Conservation (phyloP, 53 echinoderm and acorn worm species). For the Arbacia lixula region DNA sequence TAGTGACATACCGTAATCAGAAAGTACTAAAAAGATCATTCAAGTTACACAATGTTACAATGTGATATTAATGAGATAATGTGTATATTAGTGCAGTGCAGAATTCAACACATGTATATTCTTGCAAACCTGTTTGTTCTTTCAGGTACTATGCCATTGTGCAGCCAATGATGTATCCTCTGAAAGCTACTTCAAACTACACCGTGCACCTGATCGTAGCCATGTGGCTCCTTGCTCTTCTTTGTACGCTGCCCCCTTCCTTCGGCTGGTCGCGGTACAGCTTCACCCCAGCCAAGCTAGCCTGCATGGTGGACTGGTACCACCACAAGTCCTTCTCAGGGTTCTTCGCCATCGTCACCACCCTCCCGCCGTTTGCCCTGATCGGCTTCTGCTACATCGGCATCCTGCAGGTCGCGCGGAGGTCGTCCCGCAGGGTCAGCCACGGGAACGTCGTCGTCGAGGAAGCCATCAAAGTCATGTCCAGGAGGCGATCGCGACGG, state of each 20-base stretch:
- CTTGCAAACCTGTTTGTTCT: neutral
- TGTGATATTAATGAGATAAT: no score
- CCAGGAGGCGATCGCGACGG: conserved; percentile 77
- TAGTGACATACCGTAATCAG: no score
- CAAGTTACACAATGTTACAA: no score
- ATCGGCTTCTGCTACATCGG: conserved; percentile 74
- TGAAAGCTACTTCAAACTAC: conserved; percentile 74
- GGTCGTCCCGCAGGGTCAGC: conserved; percentile 74
- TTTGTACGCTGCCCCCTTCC: conserved; percentile 76
- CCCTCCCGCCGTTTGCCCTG: conserved; percentile 59
- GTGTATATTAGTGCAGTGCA: no score
- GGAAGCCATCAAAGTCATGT: conserved; percentile 22
- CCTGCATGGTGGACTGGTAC: conserved; percentile 82
- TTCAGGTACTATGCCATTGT: conserved; percentile 94
- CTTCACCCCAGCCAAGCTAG: conserved; percentile 55
- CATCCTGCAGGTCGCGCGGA: conserved; percentile 78
- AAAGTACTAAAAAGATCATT: no score
- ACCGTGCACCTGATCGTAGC: conserved; percentile 67
- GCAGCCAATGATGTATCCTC: conserved; percentile 86
- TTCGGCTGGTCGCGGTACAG: conserved; percentile 91
- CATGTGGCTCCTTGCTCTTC: conserved; percentile 70
- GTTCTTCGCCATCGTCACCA: conserved; percentile 60
- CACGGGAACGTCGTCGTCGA: conserved; percentile 80
- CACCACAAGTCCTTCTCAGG: conserved; percentile 79
- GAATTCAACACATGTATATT: no score